Conservation (phyloP, 1,140 invertebrate genomes). For the Fopius arisanus region DNA sequence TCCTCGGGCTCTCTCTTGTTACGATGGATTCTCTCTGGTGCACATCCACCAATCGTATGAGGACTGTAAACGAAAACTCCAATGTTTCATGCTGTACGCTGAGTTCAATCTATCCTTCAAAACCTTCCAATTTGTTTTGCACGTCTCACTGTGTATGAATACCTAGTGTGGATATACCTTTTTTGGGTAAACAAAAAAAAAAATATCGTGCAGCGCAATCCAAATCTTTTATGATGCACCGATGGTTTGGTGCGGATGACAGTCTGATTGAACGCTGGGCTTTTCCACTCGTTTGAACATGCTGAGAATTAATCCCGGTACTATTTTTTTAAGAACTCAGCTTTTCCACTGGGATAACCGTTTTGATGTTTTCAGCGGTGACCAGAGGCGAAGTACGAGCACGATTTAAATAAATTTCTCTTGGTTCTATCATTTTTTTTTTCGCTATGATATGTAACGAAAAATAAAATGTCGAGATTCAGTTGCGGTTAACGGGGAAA, state of each 20-base stretch:
- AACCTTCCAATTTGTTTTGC: not conserved
- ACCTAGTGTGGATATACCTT: not conserved
- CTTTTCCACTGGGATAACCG: too few relatives aligned
- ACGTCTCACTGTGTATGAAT: conserved; percentile 9
- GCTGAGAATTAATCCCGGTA: not conserved
- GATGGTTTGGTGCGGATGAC: not conserved
- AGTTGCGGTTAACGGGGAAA: not conserved
- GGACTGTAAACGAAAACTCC: not conserved
- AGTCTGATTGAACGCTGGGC: not conserved
- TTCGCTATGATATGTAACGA: too few relatives aligned
- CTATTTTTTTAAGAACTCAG: not conserved
- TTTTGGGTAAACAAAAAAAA: not conserved
- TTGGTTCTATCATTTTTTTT: too few relatives aligned
- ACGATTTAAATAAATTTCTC: too few relatives aligned
- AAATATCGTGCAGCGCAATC: not conserved
- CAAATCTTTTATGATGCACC: not conserved
- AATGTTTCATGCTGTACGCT: not conserved
- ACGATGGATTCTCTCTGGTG: too few relatives aligned
- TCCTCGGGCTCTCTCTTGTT: too few relatives aligned
- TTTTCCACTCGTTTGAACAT: not conserved
- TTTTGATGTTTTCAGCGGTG: too few relatives aligned
- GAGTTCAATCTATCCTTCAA: not conserved
- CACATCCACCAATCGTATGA: not conserved
- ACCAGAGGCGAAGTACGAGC: too few relatives aligned
- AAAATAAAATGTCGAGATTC: not conserved